Base-by-base conservation (phyloP, 2,113 vertebrate species). In the Elgaria multicarinata region DNA sequence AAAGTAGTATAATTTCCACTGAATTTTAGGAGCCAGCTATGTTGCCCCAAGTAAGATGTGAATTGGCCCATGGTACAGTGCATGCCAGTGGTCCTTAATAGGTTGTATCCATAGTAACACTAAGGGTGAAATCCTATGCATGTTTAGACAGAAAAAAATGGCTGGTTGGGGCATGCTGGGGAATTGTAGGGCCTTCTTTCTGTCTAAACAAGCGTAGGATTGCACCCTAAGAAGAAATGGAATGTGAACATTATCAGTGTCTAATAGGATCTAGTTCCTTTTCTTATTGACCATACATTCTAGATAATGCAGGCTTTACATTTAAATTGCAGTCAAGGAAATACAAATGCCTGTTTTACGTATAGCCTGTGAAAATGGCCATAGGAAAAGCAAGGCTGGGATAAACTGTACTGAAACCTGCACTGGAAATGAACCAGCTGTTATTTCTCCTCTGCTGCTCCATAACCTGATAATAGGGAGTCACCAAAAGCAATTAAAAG, bases 361-460 rank as follows among this genome's bases (percentile, higher is more conserved):
- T 72, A 72, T 86, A 28, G 24, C 33, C 46, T 75, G 84, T 83
- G 79, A 72, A 88, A 74, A 58, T 26, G n/a, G 31, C 36, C 76
- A 62, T n/a, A 69, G 31, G 50, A 77, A 71, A 72, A 36, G 36
- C 46, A 90, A 79, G 39, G 31, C 67, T 85, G 53, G 36, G 28
- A 33, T 72, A 39, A 79, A 12, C 20, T 18, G 66, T 53, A 83
- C 28, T 20, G 83, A 55, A 33, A 83, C 42, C 55, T 50, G 42
- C 14, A 66, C 26, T 86, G 85, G 72, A 83, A 85, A 64, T 31
- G 16, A 87, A 87, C 55, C 79, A 82, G 50, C 80, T 2, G 90
- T 90, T 87, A 72, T 86, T 77, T 85, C 66, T 55, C 10, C 89
- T 75, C 84, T 62, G 24, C 76, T 58, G 39, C 66, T 62, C 62